These are phyloP conservation scores for Sebastes oblongus DNA, from an alignment of 2,797 vertebrate species.

Conservation along the genomic window DNA sequence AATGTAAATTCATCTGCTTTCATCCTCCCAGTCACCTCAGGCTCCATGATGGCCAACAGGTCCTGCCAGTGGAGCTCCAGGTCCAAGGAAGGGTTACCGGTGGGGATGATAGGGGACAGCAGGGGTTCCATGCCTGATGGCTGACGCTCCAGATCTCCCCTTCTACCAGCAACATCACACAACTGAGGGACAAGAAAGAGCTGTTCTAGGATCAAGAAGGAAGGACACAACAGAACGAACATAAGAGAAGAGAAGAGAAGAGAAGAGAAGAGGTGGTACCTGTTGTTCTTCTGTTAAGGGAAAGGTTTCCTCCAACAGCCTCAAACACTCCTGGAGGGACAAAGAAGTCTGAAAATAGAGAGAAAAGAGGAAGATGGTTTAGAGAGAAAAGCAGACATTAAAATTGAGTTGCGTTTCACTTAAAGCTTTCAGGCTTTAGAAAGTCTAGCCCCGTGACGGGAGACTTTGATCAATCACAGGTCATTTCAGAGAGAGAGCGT, in stretches of 20 bases:
- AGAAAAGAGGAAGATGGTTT: neutral
- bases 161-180: conserved; percentile 74
- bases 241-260: neutral
- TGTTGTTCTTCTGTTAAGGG: conserved; percentile 82
- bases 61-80: conserved; percentile 96
- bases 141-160: conserved; percentile 67
- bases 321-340: conserved; percentile 89
- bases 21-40: conserved; percentile 82
- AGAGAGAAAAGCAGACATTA: neutral
- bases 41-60: conserved; percentile 92
- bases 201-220: neutral
- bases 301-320: conserved; percentile 87
- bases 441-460: no score
- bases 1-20: neutral
- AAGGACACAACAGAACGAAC: neutral
- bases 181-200: conserved; percentile 72
- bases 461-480: no score
- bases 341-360: conserved; percentile 78
- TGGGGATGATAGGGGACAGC: conserved; percentile 77
- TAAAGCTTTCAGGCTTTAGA: no score
- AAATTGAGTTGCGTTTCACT: no score
- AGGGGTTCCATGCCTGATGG: conserved; percentile 64
- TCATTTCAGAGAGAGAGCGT: no score
- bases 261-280: conserved; percentile 66
- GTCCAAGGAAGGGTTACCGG: conserved; percentile 81